Evolutionary conservation across 2,797 vertebrate species (phyloP), one percentile per base, ranked within the genome.

Genomic region (Arrhamphus sclerolepis): DNA sequence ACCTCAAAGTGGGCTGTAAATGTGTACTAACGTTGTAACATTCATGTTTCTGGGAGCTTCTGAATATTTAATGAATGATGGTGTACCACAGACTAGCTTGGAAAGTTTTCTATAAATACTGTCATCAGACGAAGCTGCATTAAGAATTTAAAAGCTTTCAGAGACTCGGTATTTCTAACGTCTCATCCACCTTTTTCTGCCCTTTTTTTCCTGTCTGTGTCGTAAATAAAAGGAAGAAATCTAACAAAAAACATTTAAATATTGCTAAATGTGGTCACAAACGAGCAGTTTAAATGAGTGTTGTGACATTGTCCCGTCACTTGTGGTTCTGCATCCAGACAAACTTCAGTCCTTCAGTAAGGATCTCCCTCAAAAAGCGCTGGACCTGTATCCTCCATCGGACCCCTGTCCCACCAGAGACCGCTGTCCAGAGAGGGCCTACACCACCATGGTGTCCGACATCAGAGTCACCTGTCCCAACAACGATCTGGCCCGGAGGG

Each of bases 361-460:
- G 20, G 24, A 20, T 9, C 74, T 94, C 14, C 7, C 85, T 11
- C 34, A 54, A 7, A 44, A 83, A 0, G 92, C 90, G 0, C n/a
- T 91, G 65, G 2, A 1, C 0, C 72, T 90, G 26, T 94, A 94
- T 38, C 83, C 82, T 0, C 29, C n/a, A 40, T 89, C 84, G 0
- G 82, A 39, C 1, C 55, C 0, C 3, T 94, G 92, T 31, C 87
- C 90, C 50, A 89, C 75, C 49, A 34, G 0, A 8, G 81, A 87
- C 47, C 89, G 88, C 59, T 94, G 93, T 44, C 91, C 87, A 0
- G 93, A 93, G 87, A 72, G 90, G 50, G 63, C 86, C 11, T 94
- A 83, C 76, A 92, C 91, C 81, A 93, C 91, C 48, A 92, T 94
- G 92, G 89, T 83, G 62, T 92, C 93, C 0, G 94, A 94, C 82